These are phyloP conservation scores for Calyptommatus sinebrachiatus DNA, from an alignment of 2,113 vertebrate genomes.

Conservation along the genomic window DNA sequence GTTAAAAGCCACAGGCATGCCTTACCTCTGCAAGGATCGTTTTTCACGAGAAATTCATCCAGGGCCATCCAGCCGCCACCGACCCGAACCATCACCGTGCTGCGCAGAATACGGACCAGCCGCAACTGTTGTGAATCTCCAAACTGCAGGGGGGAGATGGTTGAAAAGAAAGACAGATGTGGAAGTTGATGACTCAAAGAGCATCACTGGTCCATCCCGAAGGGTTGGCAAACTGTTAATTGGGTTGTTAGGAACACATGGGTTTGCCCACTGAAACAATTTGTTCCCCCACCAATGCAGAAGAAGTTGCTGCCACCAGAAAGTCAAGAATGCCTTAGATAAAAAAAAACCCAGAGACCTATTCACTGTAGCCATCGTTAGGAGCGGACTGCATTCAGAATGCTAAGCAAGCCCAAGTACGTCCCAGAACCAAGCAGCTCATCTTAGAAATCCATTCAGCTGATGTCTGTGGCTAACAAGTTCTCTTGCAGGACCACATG, in stretches of 20 bases:
- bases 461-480: not conserved
- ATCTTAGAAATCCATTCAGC: not conserved
- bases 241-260: slow-evolving; percentile 43
- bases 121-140: slow-evolving; percentile 98
- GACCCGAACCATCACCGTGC: slow-evolving; percentile 97
- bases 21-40: slow-evolving; percentile 97
- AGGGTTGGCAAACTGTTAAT: slow-evolving; percentile 35
- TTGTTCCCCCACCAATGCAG: slow-evolving; percentile 10
- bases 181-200: not conserved
- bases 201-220: slow-evolving; percentile 20
- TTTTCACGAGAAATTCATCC: slow-evolving; percentile 97
- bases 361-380: slow-evolving; percentile 54
- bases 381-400: slow-evolving; percentile 18
- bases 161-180: slow-evolving; percentile 30
- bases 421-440: not conserved
- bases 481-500: too few species aligned
- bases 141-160: slow-evolving; percentile 75
- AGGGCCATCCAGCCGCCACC: slow-evolving; percentile 99
- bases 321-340: slow-evolving; percentile 31
- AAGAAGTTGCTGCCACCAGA: slow-evolving; percentile 22
- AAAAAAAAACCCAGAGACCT: slow-evolving; percentile 2
- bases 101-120: slow-evolving; percentile 94
- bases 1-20: not conserved
- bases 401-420: not conserved
- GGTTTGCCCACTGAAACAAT: slow-evolving; percentile 20